Evolutionary conservation across 2,888 invertebrate genomes (phyloP).

Genomic region (Isoperla grammatica): DNA sequence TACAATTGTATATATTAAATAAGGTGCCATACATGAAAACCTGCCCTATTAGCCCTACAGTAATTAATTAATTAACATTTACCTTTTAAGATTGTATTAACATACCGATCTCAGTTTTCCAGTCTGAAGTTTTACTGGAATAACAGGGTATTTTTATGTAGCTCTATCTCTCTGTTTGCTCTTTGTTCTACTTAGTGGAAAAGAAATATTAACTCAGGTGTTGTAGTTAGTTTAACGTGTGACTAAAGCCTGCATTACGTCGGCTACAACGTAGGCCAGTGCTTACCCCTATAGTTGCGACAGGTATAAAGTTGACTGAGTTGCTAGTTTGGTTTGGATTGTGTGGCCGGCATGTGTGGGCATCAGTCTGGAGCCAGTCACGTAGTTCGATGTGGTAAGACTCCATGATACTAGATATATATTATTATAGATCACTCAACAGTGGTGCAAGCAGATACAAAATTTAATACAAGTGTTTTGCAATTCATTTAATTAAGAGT

Average conservation of each 20-base stretch:
- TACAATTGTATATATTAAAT: no score
- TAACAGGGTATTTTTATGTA: background rate
- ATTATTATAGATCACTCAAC: background rate
- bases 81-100: no score
- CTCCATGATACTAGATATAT: background rate
- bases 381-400: no score
- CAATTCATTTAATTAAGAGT: no score
- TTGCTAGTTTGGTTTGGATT: conserved; percentile 22
- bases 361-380: no score
- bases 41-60: no score
- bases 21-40: no score
- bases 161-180: background rate
- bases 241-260: conserved; percentile 13
- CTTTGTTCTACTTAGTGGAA: background rate
- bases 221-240: background rate
- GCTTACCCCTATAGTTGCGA: background rate
- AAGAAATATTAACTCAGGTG: background rate
- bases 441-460: background rate
- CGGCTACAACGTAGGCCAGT: conserved; percentile 27
- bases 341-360: conserved; percentile 19
- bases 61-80: no score
- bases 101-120: no score
- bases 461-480: no score
- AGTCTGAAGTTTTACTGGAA: no score
- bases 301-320: no score